Conservation (phyloP, 2,113 vertebrate species). For the Pan troglodytes region NHGRI_mPanTro3-v2.1_pri NC_072407.2:24016501-24017000, state of each 20-base stretch:
- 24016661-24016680: conserved; percentile 76
- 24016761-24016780: conserved; percentile 78
- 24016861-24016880: neutral
- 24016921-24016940: neutral
- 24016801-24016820: neutral
- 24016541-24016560: neutral
- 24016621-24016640: conserved; percentile 64
- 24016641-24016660: conserved; percentile 64
- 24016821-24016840: conserved; percentile 3
- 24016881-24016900: neutral
- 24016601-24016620: conserved; percentile 72
- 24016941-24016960: neutral
- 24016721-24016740: conserved; percentile 81
- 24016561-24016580: neutral
- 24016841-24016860: conserved; percentile 40
- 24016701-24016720: conserved; percentile 70
- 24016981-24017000: too few relatives aligned
- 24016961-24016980: too few relatives aligned
- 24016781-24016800: conserved; percentile 73
- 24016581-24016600: conserved; percentile 69
- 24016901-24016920: neutral
- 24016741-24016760: conserved; percentile 81
- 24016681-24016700: conserved; percentile 66
- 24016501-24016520: neutral
- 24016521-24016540: neutral